phyloP scores from a whole-genome alignment of 2,888 invertebrate genomes.

The Drosophila ezoana region DNA sequence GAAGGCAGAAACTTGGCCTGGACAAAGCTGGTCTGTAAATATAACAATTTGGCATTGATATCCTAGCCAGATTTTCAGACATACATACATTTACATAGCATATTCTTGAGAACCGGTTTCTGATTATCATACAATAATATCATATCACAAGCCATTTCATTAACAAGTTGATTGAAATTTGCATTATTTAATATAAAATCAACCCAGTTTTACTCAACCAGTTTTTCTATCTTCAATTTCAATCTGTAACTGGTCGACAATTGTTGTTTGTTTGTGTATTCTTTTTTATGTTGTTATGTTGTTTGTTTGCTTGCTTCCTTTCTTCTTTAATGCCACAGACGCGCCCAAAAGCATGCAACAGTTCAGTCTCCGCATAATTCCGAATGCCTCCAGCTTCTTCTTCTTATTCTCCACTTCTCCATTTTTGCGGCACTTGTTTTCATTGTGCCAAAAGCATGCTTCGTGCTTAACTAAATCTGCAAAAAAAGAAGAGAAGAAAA shows the following conservation, averaged over 20 bases:
- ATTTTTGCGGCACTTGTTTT: slow-evolving; percentile 32
- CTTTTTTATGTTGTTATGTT: too few relatives aligned
- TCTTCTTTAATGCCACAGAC: slow-evolving; percentile 6
- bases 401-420: neutral
- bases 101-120: slow-evolving; percentile 36
- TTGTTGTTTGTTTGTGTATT: neutral
- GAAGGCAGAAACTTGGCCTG: too few relatives aligned
- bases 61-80: neutral
- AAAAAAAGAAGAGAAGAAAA: neutral
- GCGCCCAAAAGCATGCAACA: slow-evolving; percentile 61
- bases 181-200: slow-evolving; percentile 30
- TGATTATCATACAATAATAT: slow-evolving; percentile 30
- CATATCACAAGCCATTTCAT: slow-evolving; percentile 32
- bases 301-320: neutral
- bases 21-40: neutral
- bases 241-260: slow-evolving; percentile 32
- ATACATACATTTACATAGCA: slow-evolving; percentile 1
- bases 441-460: slow-evolving; percentile 48
- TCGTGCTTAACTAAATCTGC: slow-evolving; percentile 29
- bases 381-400: neutral
- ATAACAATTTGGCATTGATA: neutral
- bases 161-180: slow-evolving; percentile 67
- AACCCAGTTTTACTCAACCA: slow-evolving; percentile 49
- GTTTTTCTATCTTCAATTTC: slow-evolving; percentile 51
- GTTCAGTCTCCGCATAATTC: slow-evolving; percentile 26